These are phyloP conservation scores for Steatornis caripensis DNA, from an alignment of 2,113 vertebrate genomes.

Conservation along the genomic window DNA sequence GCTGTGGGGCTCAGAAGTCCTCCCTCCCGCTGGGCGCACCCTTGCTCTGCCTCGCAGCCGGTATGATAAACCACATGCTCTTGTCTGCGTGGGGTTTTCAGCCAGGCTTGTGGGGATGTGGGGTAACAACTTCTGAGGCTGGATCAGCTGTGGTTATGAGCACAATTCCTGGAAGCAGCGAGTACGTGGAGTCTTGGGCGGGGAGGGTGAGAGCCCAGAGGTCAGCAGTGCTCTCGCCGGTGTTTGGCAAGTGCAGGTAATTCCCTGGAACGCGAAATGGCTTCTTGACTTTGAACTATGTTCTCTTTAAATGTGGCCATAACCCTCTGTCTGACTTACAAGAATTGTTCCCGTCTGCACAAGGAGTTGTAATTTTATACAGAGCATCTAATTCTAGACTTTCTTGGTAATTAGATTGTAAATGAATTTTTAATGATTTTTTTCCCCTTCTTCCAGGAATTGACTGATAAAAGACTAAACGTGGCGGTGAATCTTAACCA, in stretches of 20 bases:
- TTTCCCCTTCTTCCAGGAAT: constrained; percentile 72
- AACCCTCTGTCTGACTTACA: background rate
- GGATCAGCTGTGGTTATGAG: background rate
- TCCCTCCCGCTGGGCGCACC: rapidly evolving
- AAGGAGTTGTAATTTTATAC: background rate
- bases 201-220: background rate
- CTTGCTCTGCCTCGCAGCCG: background rate
- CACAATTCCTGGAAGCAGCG: background rate
- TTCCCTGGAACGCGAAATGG: background rate
- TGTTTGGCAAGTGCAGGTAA: background rate
- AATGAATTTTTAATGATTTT: constrained; percentile 33
- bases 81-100: rapidly evolving
- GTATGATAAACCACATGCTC: rapidly evolving
- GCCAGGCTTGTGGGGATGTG: background rate
- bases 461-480: constrained; percentile 83
- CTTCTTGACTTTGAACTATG: background rate
- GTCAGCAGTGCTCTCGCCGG: rapidly evolving
- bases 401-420: constrained; percentile 37
- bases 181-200: background rate
- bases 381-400: background rate
- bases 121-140: background rate
- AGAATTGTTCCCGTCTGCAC: background rate
- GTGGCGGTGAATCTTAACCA: constrained; percentile 84
- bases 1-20: background rate
- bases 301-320: background rate